phyloP scores from a whole-genome alignment of 2,888 invertebrate species.

The Drosophila kambysellisi region DNA sequence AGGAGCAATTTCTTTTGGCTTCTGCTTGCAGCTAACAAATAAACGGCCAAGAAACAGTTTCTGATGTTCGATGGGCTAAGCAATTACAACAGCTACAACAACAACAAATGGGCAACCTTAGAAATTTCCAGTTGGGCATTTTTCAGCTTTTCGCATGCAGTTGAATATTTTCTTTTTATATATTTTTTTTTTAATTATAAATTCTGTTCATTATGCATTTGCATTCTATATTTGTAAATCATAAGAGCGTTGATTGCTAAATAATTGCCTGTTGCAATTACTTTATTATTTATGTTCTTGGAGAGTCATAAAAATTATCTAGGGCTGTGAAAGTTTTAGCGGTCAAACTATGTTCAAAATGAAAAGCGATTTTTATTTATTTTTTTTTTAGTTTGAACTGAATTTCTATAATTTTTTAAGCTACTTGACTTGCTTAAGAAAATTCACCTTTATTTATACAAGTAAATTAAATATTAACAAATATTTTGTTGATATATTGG shows the following conservation, averaged over 20 bases:
- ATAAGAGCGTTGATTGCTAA: slow-evolving; percentile 34
- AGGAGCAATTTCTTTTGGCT: slow-evolving; percentile 8
- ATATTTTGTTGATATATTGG: not conserved
- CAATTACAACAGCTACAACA: slow-evolving; percentile 19
- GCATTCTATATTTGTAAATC: slow-evolving; percentile 18
- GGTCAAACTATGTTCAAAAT: too few species aligned
- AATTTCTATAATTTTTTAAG: not conserved
- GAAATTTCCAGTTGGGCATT: slow-evolving; percentile 19
- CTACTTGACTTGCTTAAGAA: not conserved
- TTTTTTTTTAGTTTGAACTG: not conserved
- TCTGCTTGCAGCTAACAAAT: slow-evolving; percentile 8
- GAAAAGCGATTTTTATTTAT: not conserved
- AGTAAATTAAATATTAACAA: not conserved
- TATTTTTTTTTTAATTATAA: not conserved
- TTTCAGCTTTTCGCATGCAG: slow-evolving; percentile 4
- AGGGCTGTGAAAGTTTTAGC: not conserved
- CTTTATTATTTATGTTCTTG: slow-evolving; percentile 10
- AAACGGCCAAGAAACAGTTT: slow-evolving; percentile 5
- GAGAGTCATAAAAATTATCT: not conserved
- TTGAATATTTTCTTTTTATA: not conserved
- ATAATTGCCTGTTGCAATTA: slow-evolving; percentile 44
- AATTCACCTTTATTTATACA: not conserved
- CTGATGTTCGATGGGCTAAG: slow-evolving; percentile 35
- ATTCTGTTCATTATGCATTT: slow-evolving; percentile 8
- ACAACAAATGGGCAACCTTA: slow-evolving; percentile 15